phyloP scores from a whole-genome alignment of 2,888 invertebrate species.

The Macroteleia sp. region DNA sequence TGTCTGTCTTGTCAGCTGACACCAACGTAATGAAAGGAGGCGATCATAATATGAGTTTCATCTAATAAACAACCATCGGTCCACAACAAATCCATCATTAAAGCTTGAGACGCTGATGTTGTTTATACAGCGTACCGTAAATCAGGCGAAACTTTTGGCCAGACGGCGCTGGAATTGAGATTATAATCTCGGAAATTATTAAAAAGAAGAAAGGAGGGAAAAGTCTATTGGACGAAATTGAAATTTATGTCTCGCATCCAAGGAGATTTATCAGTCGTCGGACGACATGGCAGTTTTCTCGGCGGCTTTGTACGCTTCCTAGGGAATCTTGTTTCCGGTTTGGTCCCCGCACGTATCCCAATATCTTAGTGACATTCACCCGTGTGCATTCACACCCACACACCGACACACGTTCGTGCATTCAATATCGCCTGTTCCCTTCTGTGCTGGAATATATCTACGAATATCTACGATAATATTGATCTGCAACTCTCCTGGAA shows the following conservation, averaged over 20 bases:
- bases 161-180: conserved; percentile 54
- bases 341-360: conserved; percentile 63
- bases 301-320: conserved; percentile 63
- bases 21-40: not conserved
- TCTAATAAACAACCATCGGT: conserved; percentile 26
- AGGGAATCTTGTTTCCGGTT: conserved; percentile 65
- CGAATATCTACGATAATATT: conserved; percentile 70
- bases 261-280: conserved; percentile 65
- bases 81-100: conserved; percentile 26
- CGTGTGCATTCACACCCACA: conserved; percentile 63
- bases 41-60: conserved; percentile 4
- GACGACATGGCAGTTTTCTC: conserved; percentile 64
- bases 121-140: conserved; percentile 51
- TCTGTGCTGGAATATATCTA: conserved; percentile 67
- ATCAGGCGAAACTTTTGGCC: conserved; percentile 47
- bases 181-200: conserved; percentile 65
- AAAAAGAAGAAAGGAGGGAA: conserved; percentile 64
- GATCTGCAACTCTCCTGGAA: conserved; percentile 68
- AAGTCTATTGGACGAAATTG: conserved; percentile 64
- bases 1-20: not conserved
- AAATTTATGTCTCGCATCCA: conserved; percentile 66
- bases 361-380: conserved; percentile 64
- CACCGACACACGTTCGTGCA: conserved; percentile 58
- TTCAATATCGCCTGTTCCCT: conserved; percentile 66
- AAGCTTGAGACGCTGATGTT: conserved; percentile 30